These are phyloP conservation scores for Artemia franciscana DNA, from an alignment of 1,140 invertebrate species.

Conservation along the genomic window DNA sequence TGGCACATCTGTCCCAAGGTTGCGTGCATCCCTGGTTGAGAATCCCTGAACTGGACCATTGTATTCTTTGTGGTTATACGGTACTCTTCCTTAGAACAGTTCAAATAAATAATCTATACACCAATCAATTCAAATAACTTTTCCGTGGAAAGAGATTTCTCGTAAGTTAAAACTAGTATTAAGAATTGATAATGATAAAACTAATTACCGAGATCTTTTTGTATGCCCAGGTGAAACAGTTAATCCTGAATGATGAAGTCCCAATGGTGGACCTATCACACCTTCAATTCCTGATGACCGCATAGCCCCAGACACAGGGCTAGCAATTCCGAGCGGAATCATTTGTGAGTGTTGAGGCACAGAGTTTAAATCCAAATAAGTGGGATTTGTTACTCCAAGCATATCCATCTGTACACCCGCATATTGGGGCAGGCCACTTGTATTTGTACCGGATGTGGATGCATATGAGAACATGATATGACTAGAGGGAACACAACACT, in stretches of 20 bases:
- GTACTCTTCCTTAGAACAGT: no score
- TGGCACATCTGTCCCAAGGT: no score
- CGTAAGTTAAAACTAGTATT: no score
- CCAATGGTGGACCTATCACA: background rate
- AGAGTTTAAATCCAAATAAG: background rate
- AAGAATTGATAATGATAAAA: background rate
- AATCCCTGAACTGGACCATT: no score
- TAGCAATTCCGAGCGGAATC: background rate
- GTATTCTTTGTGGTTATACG: no score
- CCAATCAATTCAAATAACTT: no score
- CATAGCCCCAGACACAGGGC: background rate
- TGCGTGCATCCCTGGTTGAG: no score
- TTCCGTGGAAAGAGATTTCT: no score
- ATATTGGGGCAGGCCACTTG: background rate
- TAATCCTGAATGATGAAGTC: background rate
- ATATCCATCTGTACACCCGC: background rate
- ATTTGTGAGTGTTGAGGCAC: background rate
- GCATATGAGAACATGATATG: background rate
- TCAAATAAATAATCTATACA: no score
- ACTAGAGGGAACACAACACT: background rate
- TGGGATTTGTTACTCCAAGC: background rate
- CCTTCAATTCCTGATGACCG: background rate
- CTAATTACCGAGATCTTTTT: background rate
- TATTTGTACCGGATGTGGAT: background rate
- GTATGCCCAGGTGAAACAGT: background rate